These are phyloP conservation scores for Epinephelus awoara DNA, from an alignment of 2,797 vertebrate species.

Conservation along the genomic window DNA sequence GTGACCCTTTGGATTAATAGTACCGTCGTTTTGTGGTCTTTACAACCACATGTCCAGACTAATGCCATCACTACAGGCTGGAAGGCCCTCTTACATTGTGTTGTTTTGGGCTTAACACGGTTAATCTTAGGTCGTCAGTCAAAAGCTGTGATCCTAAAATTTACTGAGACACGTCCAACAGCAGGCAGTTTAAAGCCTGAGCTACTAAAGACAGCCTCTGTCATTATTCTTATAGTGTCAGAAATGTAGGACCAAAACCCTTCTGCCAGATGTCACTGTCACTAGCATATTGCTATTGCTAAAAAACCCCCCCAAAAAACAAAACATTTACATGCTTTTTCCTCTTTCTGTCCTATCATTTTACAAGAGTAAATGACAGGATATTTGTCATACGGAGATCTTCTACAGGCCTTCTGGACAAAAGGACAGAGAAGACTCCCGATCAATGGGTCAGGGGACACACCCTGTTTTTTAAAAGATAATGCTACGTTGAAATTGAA, in stretches of 20 bases:
- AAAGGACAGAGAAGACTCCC: too few species aligned
- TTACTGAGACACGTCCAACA: too few species aligned
- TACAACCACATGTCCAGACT: conserved; percentile 1
- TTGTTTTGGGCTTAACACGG: not conserved
- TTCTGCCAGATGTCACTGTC: not conserved
- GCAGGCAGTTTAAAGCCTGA: not conserved
- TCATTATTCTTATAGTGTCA: not conserved
- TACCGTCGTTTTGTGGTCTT: conserved; percentile 8
- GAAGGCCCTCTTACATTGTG: not conserved
- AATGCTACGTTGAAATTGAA: too few species aligned
- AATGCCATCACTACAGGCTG: not conserved
- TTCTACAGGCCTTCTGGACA: too few species aligned
- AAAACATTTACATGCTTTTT: too few species aligned
- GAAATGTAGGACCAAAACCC: not conserved
- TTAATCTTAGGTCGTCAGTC: not conserved
- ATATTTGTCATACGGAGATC: too few species aligned
- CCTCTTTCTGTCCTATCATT: too few species aligned
- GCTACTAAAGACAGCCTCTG: not conserved
- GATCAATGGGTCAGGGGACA: too few species aligned
- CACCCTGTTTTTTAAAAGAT: too few species aligned
- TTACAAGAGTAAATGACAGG: too few species aligned
- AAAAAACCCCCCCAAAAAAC: too few species aligned
- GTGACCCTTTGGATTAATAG: conserved; percentile 8
- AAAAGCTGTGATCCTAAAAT: too few species aligned
- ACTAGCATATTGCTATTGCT: not conserved